phyloP scores from a whole-genome alignment of 2,113 vertebrate genomes.

The Sinocyclocheilus maitianheensis region DNA sequence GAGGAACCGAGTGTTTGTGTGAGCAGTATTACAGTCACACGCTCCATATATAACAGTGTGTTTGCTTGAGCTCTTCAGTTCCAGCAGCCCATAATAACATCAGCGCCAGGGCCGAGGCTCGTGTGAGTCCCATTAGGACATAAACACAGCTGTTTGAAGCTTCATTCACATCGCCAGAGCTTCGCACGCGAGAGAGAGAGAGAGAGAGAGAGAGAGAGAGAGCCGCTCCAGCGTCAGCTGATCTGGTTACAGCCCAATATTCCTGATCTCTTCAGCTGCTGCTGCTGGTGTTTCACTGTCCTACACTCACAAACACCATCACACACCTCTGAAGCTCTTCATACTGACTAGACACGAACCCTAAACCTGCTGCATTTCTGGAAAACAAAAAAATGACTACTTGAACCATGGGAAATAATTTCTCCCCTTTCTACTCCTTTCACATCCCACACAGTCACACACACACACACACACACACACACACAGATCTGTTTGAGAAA shows the following conservation, averaged over 20 bases:
- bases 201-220: too few species aligned
- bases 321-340: not conserved
- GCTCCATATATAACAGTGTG: not conserved
- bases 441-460: not conserved
- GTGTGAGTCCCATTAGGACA: slow-evolving; percentile 69
- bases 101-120: not conserved
- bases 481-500: not conserved
- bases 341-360: not conserved
- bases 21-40: not conserved
- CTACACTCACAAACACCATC: not conserved
- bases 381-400: not conserved
- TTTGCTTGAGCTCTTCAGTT: not conserved
- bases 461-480: not conserved
- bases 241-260: not conserved
- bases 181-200: slow-evolving; percentile 67
- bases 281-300: not conserved
- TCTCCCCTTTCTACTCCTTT: not conserved
- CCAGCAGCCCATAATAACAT: not conserved
- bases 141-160: slow-evolving; percentile 71
- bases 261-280: not conserved
- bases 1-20: not conserved
- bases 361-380: not conserved
- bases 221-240: not conserved
- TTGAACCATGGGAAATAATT: not conserved
- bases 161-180: slow-evolving; percentile 60